Base-by-base conservation (phyloP, 35 echinoderm and acorn worm genomes). In the Heliocidaris erythrogramma region DNA sequence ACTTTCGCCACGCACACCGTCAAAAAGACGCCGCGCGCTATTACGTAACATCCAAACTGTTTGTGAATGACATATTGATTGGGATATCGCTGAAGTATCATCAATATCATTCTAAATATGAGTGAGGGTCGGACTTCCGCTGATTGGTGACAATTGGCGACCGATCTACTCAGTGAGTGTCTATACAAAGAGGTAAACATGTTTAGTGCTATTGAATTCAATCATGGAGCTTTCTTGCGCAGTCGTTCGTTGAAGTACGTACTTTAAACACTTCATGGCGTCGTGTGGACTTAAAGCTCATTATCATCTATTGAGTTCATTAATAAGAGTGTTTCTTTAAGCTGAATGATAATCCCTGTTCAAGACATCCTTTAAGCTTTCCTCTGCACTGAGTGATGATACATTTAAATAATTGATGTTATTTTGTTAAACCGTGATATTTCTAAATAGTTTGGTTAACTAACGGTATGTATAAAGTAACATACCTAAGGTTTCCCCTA, bases 1-100 rank as follows among this genome's bases (percentile, higher is more conserved):
- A 7, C 65, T 78, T 27, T 21, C 8, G 5, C 4, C 65, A 78
- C 65, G 65, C 65, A 78, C 65, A n/a, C 87, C 87, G 87, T 89
- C 87, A 48, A 32, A 32, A 42, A 32, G 87, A 27, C 12, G 21
- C 32, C 87, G 3, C 87, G 0, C 87, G 2, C 31, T 48, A 27
- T 89, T 89, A 89, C 87, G 87, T 89, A 89, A 89, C 87, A 89
- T 48, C 32, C 87, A 89, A 89, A 48, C 87, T 47, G 87, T 89
- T 89, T 89, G 31, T 48, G 31, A 89, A 89, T 89, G 87, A 89
- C 47, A 42, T 89, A 89, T 89, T 24, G 87, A 89, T 89, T 48
- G 31, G 87, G 65, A 32, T 32, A 10, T n/a, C 21, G 5, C 87
- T 89, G 29, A 89, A 89, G 87, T 89, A 89, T 89, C 31, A 89